Evolutionary conservation across 1,140 invertebrate genomes (phyloP), one percentile per base, ranked within the genome.

Genomic region (Coenobita brevimanus): DNA sequence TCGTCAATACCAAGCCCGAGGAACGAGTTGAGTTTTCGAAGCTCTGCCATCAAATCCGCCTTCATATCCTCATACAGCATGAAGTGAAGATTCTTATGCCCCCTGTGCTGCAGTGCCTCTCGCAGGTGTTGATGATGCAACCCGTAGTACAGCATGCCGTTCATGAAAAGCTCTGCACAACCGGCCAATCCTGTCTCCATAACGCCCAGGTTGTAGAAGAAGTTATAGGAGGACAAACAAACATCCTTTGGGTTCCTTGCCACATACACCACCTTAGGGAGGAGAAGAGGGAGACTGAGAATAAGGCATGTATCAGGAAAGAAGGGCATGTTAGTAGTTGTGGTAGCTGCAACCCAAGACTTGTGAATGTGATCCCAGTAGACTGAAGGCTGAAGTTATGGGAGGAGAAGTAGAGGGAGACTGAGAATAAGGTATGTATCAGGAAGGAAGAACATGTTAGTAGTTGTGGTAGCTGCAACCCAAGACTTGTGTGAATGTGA

Each of bases 31-130:
- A 71, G 27, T 30, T 71, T 71, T 17, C 4, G n/a, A 21, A 71
- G 67, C 33, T 71, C n/a, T 0, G 27, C 67, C n/a, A 71, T 24
- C 30, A 71, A 2, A 33, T 71, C 67, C 27, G 21, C 33, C 15
- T 71, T 71, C 67, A 71, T 71, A 30, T 71, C 67, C 21, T 71
- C 67, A 15, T 71, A 71, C 17, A 71, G 33, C 67, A 71, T 71
- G 67, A 71, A 27, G 24, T 71, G 67, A 38, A 71, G 67, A 33
- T 71, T 30, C 6, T 24, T 17, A 15, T 71, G 67, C 3, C 17
- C n/a, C 67, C 27, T 71, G 15, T 27, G 67, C 67, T 71, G 67
- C 67, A 21, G 33, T 33, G 67, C 30, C 67, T 71, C n/a, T 38
- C 38, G 24, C 3, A 71, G 17, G 30, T 71, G 67, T 15, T 71